Evolutionary conservation across 2,888 invertebrate species (phyloP).

Genomic region (Lobophora halterata): DNA sequence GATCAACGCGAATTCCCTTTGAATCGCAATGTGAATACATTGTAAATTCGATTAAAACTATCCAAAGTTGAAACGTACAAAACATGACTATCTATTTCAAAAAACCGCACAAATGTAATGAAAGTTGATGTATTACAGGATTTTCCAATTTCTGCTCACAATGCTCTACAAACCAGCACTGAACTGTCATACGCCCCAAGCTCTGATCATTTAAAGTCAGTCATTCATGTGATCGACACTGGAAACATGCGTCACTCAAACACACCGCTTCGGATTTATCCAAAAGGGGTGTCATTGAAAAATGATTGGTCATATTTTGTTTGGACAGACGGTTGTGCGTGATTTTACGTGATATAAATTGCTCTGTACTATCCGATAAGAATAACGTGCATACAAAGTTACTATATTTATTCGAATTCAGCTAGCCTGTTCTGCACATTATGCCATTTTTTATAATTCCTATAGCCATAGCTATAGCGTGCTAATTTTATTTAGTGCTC

Average conservation of each 20-base stretch:
- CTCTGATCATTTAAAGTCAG: slow-evolving; percentile 53
- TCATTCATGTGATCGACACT: slow-evolving; percentile 59
- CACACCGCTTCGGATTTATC: slow-evolving; percentile 52
- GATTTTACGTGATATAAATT: slow-evolving; percentile 11
- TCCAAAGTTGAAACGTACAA: no score
- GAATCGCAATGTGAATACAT: no score
- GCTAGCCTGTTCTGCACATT: no score
- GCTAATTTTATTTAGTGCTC: no score
- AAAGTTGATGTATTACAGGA: slow-evolving; percentile 7
- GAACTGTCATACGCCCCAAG: slow-evolving; percentile 41
- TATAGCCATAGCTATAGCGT: no score
- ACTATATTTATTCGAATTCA: no score
- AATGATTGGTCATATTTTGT: slow-evolving; percentile 51
- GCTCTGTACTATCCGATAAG: slow-evolving; percentile 4
- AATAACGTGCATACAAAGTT: not conserved
- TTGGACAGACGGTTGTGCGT: slow-evolving; percentile 17
- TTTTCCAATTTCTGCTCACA: slow-evolving; percentile 5
- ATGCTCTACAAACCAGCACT: slow-evolving; percentile 12
- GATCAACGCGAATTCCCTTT: no score
- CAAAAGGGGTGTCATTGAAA: slow-evolving; percentile 60
- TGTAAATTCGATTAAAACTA: no score
- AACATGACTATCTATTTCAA: no score
- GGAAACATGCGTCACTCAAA: slow-evolving; percentile 56
- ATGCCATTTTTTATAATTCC: no score
- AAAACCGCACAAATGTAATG: slow-evolving; percentile 1